phyloP scores from a whole-genome alignment of 2,888 invertebrate genomes.

The Tortricodes alternella region DNA sequence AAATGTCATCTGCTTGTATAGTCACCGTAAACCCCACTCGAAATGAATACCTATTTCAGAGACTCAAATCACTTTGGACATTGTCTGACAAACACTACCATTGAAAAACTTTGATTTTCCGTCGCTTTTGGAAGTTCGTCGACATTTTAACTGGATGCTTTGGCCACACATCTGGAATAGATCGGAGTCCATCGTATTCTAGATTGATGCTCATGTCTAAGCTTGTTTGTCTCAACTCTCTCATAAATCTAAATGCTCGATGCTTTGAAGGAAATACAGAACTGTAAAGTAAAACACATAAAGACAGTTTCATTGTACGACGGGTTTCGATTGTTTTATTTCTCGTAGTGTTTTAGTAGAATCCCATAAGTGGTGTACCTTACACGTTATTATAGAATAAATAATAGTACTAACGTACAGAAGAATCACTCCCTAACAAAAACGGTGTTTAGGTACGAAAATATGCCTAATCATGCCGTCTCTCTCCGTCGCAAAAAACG shows the following conservation, averaged over 20 bases:
- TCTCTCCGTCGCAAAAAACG: no score
- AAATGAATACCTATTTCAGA: constrained; percentile 36
- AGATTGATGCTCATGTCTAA: constrained; percentile 24
- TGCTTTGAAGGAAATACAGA: constrained; percentile 13
- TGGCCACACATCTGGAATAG: constrained; percentile 53
- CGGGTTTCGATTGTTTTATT: no score
- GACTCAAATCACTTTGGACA: constrained; percentile 13
- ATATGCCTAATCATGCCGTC: no score
- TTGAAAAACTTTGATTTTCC: constrained; percentile 59
- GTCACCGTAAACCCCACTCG: constrained; percentile 37
- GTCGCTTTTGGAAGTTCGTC: constrained; percentile 54
- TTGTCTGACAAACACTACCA: constrained; percentile 57
- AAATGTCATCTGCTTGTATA: not conserved
- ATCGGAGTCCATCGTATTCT: constrained; percentile 37
- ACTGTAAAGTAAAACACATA: no score
- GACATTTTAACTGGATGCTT: constrained; percentile 57
- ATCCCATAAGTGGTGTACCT: no score
- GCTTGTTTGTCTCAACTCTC: constrained; percentile 26
- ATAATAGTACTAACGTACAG: no score
- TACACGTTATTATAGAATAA: no score
- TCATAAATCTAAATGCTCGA: constrained; percentile 26
- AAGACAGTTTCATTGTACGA: no score
- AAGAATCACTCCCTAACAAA: no score
- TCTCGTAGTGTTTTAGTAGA: no score
- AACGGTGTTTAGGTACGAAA: no score